Evolutionary conservation across 1,140 invertebrate species (phyloP), one percentile per base, ranked within the genome.

Genomic region (Dendrolimus punctatus): DNA sequence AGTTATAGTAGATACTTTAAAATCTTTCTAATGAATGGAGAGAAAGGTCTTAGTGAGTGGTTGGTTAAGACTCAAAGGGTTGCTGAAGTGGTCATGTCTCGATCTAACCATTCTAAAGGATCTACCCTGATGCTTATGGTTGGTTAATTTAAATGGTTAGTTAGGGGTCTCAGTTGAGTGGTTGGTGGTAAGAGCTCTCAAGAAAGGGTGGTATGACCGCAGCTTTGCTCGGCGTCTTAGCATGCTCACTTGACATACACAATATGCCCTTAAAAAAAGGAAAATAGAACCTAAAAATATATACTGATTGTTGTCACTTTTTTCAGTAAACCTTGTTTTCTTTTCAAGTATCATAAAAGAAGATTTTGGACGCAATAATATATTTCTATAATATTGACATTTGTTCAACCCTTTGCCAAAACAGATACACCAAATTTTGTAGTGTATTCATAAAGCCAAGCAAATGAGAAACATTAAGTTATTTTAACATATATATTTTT

Each of bases 71-170:
- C 68, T 68, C 66, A 72, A 67, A 64, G 66, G 62, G 57, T 51
- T 49, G 49, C 60, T 66, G 57, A 73, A 76, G 73, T 73, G 71
- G 68, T 63, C 68, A 69, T 68, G 71, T 73, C 68, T 68, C 55
- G 55, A 54, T 55, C 39, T 54, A 40, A 44, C 71, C 66, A 69
- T 52, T 57, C 8, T 62, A 57, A 8, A 42, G 55, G 71, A 67
- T 40, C 68, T 57, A 45, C 54, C 55, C 43, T 38, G 40, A 37
- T 46, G 40, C 40, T 54, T 53, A 60, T 44, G 47, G 38, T 47
- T 45, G 52, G 61, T 62, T 66, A 65, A 71, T 73, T 71, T 68
- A 58, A 53, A 60, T 62, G 45, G 53, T 51, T 51, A 46, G 40
- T 60, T 57, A 58, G 38, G 58, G 68, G 53, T 64, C 62, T 51